A percentile compares a stretch with the other conserved stretches of the same genome.
These are phyloP conservation scores for Siniperca knerii DNA, from an alignment of 2,113 vertebrate species.

Conservation along the genomic window DNA sequence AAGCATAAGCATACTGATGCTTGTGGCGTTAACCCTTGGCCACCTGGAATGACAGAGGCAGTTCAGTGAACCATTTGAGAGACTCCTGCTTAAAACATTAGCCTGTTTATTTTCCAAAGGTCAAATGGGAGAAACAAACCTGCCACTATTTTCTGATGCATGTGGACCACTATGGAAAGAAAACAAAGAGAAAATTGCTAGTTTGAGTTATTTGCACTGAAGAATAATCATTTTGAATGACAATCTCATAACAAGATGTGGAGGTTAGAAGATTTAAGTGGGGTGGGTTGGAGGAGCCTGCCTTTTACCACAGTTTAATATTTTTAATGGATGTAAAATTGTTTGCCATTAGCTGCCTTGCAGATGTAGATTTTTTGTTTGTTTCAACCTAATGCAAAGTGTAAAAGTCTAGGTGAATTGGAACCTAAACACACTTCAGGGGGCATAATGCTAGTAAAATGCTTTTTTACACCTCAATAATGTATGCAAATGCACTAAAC, in stretches of 20 bases:
- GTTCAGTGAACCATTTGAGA: constrained; percentile 45
- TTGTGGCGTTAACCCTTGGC: constrained; percentile 60
- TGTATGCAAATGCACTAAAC: constrained; percentile 2
- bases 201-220: constrained; percentile 9
- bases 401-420: not conserved
- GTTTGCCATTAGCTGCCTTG: constrained; percentile 32
- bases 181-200: constrained; percentile 47
- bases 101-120: constrained; percentile 73
- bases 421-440: not conserved
- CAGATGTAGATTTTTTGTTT: not conserved
- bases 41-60: constrained; percentile 51
- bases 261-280: constrained; percentile 32
- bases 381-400: not conserved
- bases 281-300: not conserved
- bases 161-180: constrained; percentile 47
- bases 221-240: constrained; percentile 38
- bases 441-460: not conserved
- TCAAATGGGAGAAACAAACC: constrained; percentile 59
- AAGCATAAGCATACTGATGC: constrained; percentile 31
- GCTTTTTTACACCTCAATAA: not conserved
- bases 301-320: constrained; percentile 29
- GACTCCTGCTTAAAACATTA: constrained; percentile 58
- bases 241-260: constrained; percentile 43
- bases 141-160: constrained; percentile 47
- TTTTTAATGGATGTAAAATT: constrained; percentile 36